Conservation (phyloP, 2,888 invertebrate genomes). For the Linnaemya vulpina region DNA sequence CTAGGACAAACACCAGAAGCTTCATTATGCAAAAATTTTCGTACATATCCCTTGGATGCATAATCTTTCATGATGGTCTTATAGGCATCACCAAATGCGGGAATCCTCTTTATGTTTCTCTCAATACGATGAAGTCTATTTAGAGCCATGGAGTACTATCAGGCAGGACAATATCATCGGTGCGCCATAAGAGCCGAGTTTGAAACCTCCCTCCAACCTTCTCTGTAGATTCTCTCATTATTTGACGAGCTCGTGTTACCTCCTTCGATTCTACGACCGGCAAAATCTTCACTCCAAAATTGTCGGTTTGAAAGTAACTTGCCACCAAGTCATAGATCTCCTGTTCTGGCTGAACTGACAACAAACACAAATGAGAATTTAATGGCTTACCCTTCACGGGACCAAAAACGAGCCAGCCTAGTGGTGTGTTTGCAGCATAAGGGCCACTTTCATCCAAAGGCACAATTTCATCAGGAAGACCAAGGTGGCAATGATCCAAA, state of each 20-base stretch:
- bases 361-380: constrained; percentile 1
- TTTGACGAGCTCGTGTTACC: not conserved
- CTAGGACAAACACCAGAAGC: constrained; percentile 9
- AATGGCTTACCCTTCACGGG: not conserved
- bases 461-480: constrained; percentile 25
- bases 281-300: constrained; percentile 20
- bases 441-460: constrained; percentile 21
- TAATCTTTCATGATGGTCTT: constrained; percentile 51
- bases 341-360: constrained; percentile 1
- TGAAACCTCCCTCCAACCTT: constrained; percentile 14
- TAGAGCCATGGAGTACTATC: constrained; percentile 35
- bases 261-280: constrained; percentile 9
- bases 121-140: constrained; percentile 48
- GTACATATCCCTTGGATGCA: constrained; percentile 56
- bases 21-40: constrained; percentile 49
- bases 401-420: not conserved
- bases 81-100: constrained; percentile 17
- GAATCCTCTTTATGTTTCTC: too few relatives aligned
- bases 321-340: not conserved
- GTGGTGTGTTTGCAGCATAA: constrained; percentile 45
- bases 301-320: constrained; percentile 2
- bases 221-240: not conserved
- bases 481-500: too few relatives aligned
- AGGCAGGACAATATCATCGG: constrained; percentile 18
- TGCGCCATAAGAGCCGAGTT: not conserved